Evolutionary conservation across 2,797 vertebrate species (phyloP).

Genomic region (Hydrolagus colliei): DNA sequence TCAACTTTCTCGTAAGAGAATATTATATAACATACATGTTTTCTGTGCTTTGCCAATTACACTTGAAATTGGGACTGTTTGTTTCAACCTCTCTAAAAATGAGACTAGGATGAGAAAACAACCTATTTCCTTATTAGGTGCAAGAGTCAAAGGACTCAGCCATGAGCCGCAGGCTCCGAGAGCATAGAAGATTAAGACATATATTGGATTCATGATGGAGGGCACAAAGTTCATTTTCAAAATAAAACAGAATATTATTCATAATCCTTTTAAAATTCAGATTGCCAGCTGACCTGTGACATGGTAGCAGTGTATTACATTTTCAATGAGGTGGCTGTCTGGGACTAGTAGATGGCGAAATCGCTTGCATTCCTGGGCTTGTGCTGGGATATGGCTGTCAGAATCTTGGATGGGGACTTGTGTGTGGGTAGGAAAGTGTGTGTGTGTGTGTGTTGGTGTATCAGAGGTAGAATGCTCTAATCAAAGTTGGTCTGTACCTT

Average conservation of each 20-base stretch:
- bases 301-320: slow-evolving; percentile 97
- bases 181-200: slow-evolving; percentile 99
- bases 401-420: slow-evolving; percentile 58
- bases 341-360: slow-evolving; percentile 62
- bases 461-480: neutral
- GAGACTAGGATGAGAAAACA: slow-evolving; percentile 88
- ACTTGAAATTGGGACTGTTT: slow-evolving; percentile 79
- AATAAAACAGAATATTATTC: slow-evolving; percentile 99
- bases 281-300: slow-evolving; percentile 99
- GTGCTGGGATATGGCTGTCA: slow-evolving; percentile 57
- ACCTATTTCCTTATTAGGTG: slow-evolving; percentile 99
- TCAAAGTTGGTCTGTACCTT: slow-evolving; percentile 1
- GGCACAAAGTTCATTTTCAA: slow-evolving; percentile 99
- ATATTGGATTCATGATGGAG: slow-evolving; percentile 99
- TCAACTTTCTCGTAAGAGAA: slow-evolving; percentile 51
- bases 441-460: neutral
- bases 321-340: slow-evolving; percentile 90
- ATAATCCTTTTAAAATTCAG: slow-evolving; percentile 99
- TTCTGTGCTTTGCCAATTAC: slow-evolving; percentile 79
- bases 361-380: slow-evolving; percentile 54
- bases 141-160: slow-evolving; percentile 91
- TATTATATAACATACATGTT: slow-evolving; percentile 70
- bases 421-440: neutral
- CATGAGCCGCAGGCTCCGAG: slow-evolving; percentile 88
- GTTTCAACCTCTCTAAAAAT: slow-evolving; percentile 73